Evolutionary conservation across 2,888 invertebrate genomes (phyloP), one percentile per base, ranked within the genome.

Genomic region (Lottia gigantea): DNA sequence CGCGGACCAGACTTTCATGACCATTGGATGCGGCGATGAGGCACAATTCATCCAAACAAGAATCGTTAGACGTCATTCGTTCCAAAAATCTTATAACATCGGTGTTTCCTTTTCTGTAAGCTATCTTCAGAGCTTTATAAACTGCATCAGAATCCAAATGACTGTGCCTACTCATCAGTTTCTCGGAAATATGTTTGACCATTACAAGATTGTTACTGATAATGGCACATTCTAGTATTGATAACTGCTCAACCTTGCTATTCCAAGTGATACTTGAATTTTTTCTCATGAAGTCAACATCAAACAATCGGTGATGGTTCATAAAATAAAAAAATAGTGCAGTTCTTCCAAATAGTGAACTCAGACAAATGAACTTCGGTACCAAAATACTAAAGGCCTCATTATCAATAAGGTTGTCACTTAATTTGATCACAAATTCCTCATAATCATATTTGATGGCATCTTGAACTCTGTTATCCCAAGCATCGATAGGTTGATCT

Each of bases 11-110:
- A n/a, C 63, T 55, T 55, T 65, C 68, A 45, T 74, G 70, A 14
- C 76, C 76, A 61, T 62, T 70, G 2, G 73, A 63, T 11, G 72
- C 74, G 12, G 78, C 78, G 15, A 76, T 55, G 55, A 23, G 23
- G 19, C 19, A 55, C 55, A 55, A 23, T 23, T 55, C 40, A 40
- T 40, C 23, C 12, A 23, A 12, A 19, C 49, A 55, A 55, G 15
- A n/a, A 8, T 55, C 19, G 19, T 12, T 23, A 23, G 55, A 55
- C 55, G 23, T 23, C 0, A 55, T 55, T 40, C 8, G 3, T 14
- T 55, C 55, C 12, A 55, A 14, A 1, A 55, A 55, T 1, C 23
- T 23, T 23, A 19, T 15, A 1, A 55, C 11, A 11, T 11, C 2
- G 0, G 19, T 3, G 15, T 55, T 55, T 11, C 55, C 55, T 55